phyloP scores from a whole-genome alignment of 2,113 vertebrate genomes.

The Myrmophylax atrothorax region DNA sequence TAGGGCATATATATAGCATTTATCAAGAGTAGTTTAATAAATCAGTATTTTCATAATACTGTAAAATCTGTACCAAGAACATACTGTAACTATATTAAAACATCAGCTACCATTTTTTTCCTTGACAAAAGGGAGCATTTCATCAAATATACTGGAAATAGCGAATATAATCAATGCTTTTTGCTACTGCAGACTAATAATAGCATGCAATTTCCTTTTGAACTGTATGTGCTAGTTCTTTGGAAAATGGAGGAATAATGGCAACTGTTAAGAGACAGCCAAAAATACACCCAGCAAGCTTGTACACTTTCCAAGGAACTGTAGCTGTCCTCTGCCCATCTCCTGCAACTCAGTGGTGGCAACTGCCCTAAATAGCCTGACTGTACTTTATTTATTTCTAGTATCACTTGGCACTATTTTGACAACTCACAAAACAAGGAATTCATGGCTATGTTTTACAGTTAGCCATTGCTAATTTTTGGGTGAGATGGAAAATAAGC shows the following conservation, averaged over 20 bases:
- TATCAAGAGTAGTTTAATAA: not conserved
- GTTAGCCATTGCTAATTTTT: not conserved
- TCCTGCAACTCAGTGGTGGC: not conserved
- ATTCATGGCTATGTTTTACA: not conserved
- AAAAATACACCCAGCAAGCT: not conserved
- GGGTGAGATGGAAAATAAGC: not conserved
- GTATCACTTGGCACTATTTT: not conserved
- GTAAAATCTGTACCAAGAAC: not conserved
- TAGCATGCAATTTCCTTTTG: slow-evolving; percentile 36
- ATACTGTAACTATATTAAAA: not conserved
- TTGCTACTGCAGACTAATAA: slow-evolving; percentile 35
- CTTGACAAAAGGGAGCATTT: not conserved
- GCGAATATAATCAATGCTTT: slow-evolving; percentile 35
- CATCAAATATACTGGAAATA: not conserved
- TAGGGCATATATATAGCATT: not conserved
- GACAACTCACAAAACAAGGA: not conserved
- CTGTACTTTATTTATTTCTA: not conserved
- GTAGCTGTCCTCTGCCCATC: not conserved
- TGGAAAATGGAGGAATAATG: slow-evolving; percentile 33
- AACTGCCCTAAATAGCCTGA: not conserved
- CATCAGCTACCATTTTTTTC: not conserved
- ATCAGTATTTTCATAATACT: not conserved
- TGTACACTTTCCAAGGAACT: not conserved
- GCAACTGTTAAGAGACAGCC: not conserved
- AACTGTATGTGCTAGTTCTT: not conserved